These are phyloP conservation scores for Numenius phaeopus DNA, from an alignment of 2,797 vertebrate genomes.

Conservation along the genomic window DNA sequence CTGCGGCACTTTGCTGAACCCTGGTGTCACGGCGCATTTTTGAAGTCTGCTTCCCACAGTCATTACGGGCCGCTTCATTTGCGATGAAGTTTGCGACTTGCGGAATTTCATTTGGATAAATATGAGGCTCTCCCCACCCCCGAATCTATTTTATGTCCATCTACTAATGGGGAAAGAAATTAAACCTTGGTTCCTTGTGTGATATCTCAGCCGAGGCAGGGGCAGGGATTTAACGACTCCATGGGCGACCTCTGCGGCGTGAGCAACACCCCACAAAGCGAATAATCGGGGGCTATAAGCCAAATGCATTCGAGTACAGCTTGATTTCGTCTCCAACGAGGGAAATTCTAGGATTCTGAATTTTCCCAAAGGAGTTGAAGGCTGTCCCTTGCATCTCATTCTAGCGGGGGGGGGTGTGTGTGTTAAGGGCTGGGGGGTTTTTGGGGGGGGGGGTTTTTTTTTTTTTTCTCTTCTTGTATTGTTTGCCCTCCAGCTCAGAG, in stretches of 20 bases:
- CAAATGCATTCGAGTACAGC: accelerated
- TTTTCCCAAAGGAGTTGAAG: accelerated
- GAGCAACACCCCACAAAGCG: background rate
- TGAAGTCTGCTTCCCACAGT: background rate
- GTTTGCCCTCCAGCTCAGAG: background rate
- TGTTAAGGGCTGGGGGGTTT: accelerated
- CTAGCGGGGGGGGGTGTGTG: accelerated
- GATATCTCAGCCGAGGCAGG: background rate
- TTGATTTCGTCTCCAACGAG: accelerated
- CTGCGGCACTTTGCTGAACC: background rate
- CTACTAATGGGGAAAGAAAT: background rate
- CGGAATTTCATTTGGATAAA: background rate
- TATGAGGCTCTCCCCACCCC: background rate
- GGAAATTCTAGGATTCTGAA: background rate
- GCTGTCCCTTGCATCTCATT: accelerated
- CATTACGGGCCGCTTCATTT: background rate
- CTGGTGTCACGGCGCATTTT: background rate
- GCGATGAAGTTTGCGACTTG: background rate
- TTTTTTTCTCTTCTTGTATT: background rate
- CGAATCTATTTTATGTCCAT: background rate
- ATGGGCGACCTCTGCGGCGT: accelerated
- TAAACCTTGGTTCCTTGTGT: background rate
- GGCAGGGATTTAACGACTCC: background rate
- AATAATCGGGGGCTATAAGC: accelerated
- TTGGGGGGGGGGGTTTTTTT: too few species aligned